These are phyloP conservation scores for Alces alces DNA, from an alignment of 2,113 vertebrate genomes.

Conservation along the genomic window DNA sequence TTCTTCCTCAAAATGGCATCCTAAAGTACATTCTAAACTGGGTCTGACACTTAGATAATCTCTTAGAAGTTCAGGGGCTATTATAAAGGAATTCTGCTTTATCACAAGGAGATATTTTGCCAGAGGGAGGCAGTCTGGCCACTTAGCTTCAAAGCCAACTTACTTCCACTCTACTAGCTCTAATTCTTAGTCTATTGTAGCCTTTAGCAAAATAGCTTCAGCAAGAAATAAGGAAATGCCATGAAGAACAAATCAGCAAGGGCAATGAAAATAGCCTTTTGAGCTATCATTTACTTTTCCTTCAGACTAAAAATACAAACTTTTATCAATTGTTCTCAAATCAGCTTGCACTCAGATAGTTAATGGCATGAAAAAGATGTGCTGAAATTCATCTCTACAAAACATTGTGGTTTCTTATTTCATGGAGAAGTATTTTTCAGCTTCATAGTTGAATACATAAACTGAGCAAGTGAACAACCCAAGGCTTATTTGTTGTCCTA, in stretches of 20 bases:
- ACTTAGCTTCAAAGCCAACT: constrained; percentile 60
- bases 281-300: constrained; percentile 42
- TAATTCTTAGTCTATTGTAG: constrained; percentile 67
- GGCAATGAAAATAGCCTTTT: constrained; percentile 52
- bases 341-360: not conserved
- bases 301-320: constrained; percentile 21
- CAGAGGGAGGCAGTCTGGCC: constrained; percentile 40
- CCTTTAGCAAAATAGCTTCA: constrained; percentile 70
- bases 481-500: constrained; percentile 37
- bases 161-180: constrained; percentile 50
- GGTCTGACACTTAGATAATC: constrained; percentile 35
- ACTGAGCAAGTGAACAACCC: not conserved
- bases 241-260: constrained; percentile 56
- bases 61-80: constrained; percentile 40
- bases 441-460: constrained; percentile 31
- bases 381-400: not conserved
- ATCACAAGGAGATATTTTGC: constrained; percentile 55
- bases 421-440: constrained; percentile 39
- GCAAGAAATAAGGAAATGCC: constrained; percentile 67
- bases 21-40: constrained; percentile 38
- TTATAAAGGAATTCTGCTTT: constrained; percentile 50
- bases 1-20: constrained; percentile 41
- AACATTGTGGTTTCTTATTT: constrained; percentile 52
- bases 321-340: constrained; percentile 1
- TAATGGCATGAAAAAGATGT: constrained; percentile 14